Evolutionary conservation across 2,797 vertebrate species (phyloP).

Genomic region (Sebastiscus albofasciatus): DNA sequence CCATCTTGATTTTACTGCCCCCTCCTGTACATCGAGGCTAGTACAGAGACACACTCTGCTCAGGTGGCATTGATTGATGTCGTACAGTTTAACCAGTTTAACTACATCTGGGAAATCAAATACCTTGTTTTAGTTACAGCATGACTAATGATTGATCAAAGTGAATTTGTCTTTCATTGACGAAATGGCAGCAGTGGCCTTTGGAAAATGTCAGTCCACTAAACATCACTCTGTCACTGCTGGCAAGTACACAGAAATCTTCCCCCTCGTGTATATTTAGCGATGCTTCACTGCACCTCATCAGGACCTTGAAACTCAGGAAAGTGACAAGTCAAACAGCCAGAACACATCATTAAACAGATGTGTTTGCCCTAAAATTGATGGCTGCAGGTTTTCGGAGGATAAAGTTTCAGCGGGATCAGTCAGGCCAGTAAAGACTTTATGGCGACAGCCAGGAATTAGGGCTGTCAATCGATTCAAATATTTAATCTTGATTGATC

Average conservation of each 20-base stretch:
- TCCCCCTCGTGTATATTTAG: not conserved
- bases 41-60: not conserved
- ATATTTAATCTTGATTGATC: too few relatives aligned
- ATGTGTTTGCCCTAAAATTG: not conserved
- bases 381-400: not conserved
- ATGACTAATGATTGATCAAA: not conserved
- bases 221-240: not conserved
- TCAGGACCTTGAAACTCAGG: not conserved
- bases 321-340: constrained; percentile 3
- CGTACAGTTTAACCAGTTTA: not conserved
- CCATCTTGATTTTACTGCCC: constrained; percentile 4
- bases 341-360: not conserved
- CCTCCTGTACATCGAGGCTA: not conserved
- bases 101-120: not conserved
- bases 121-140: not conserved
- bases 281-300: constrained; percentile 1
- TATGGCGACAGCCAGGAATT: not conserved
- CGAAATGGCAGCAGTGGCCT: constrained; percentile 19
- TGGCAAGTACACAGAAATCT: not conserved
- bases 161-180: not conserved
- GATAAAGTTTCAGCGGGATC: not conserved
- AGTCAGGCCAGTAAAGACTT: not conserved
- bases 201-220: constrained; percentile 49
- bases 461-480: not conserved
- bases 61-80: not conserved